Evolutionary conservation across 2,888 invertebrate species (phyloP), one percentile per base, ranked within the genome.

Genomic region (Pachliopta kotzebuea): DNA sequence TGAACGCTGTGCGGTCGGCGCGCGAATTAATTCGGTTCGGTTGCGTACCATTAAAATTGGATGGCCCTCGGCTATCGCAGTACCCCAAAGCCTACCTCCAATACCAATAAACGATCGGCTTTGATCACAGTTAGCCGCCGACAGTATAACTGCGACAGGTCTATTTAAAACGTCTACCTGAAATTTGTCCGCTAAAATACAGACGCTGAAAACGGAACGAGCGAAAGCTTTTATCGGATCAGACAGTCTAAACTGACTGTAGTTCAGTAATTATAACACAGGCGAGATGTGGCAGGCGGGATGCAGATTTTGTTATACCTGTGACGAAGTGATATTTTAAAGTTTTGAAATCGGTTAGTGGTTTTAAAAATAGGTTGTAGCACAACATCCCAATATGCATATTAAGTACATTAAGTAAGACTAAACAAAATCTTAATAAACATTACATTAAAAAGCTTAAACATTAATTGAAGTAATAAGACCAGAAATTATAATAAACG

Each of bases 31-130:
- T 81, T 78, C 76, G 73, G 76, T 78, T 77, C 77, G 73, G 79
- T 77, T 78, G 79, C 73, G 77, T 80, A 80, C 81, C 78, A 83
- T 84, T 84, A 81, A 84, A 85, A 83, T 79, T 83, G 81, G 77
- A 80, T 73, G 37, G 50, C 65, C 52, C 58, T 70, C 69, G 70
- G 67, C 71, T 66, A 66, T 72, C 72, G 71, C 74, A 70, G 72
- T 74, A 69, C 67, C 67, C 72, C 73, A 72, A 78, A 80, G 80
- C 78, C 79, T 76, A 72, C 76, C 72, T 77, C 76, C 81, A 84
- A 80, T 83, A 75, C 77, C 79, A 84, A 83, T 84, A 82, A 84
- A 76, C 82, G 82, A 83, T 83, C 79, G 77, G 77, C 71, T 77
- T 70, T 66, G 66, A 71, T 73, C 71, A 68, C 74, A 71, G 74